Conservation (phyloP, 2,888 invertebrate genomes). For the Nipponacmea schrenckii region DNA sequence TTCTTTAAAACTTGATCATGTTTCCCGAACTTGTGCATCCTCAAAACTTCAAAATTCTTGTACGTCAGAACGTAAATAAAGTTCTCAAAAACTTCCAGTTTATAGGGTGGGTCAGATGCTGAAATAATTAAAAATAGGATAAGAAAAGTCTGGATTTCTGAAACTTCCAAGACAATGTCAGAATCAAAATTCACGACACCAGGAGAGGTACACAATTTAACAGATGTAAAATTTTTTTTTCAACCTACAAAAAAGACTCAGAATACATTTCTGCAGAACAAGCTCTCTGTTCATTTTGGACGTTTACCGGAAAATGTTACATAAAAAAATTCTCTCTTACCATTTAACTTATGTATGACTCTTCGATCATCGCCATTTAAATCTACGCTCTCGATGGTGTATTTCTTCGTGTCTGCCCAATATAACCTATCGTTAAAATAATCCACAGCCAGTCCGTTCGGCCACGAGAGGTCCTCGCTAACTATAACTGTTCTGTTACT, state of each 20-base stretch:
- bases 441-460: conserved; percentile 81
- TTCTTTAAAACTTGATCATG: conserved; percentile 2
- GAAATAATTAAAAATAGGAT: background rate
- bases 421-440: conserved; percentile 80
- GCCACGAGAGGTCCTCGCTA: conserved; percentile 71
- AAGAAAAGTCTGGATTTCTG: too few relatives aligned
- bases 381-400: conserved; percentile 48
- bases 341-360: conserved; percentile 37
- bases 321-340: conserved; percentile 10
- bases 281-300: too few relatives aligned
- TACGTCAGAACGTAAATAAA: conserved; percentile 77
- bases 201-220: too few relatives aligned
- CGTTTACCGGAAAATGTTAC: background rate
- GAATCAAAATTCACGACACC: too few relatives aligned
- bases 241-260: too few relatives aligned
- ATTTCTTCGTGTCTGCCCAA: conserved; percentile 82
- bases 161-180: too few relatives aligned
- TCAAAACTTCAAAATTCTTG: conserved; percentile 74
- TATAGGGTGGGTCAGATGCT: conserved; percentile 75
- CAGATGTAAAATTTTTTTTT: too few relatives aligned
- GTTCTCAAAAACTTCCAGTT: conserved; percentile 81
- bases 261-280: too few relatives aligned
- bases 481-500: conserved; percentile 42
- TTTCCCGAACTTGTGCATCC: conserved; percentile 76
- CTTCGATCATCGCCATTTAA: conserved; percentile 46